Base-by-base conservation (phyloP, 2,797 vertebrate genomes). In the Hemitrygon akajei region DNA sequence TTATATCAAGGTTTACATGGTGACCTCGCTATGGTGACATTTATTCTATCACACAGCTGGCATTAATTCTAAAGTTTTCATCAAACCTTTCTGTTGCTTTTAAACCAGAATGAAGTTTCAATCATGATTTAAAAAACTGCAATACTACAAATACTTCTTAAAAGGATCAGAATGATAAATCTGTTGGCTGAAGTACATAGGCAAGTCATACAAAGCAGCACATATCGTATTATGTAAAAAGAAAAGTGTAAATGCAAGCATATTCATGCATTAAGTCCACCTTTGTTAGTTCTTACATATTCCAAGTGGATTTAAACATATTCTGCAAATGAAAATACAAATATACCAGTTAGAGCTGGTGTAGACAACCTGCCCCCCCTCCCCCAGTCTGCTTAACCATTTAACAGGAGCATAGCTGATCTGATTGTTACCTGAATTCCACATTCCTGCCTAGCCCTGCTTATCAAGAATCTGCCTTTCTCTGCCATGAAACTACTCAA, bases 101-200 rank as follows among this genome's bases (percentile, higher is more conserved):
- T 34, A 37, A 66, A 12, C 30, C 60, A 89, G 14, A 66, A 20
- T 16, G n/a, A 66, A 2, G n/a, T 18, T 66, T 89, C 60, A 66
- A 89, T 34, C 60, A 89, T 66, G 63, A 66, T 20, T 47, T 66
- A 66, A 14, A 89, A 89, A 84, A 20, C 30, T 69, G 5, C 3
- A 89, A 34, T n/a, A 34, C 66, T 66, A 89, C 63, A 89, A 37
- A 89, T 10, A 22, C 34, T 34, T 89, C 34, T 34, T 89, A 20
- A 63, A 10, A 69, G 86, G 7, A 89, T 89, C 60, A 87, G 58
- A 87, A 87, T 87, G 63, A 34, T 69, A 89, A 89, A 89, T 89
- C 60, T 22, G 66, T 5, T 34, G 6, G n/a, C 2, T 3, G 63
- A n/a, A 63, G 60, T 58, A 66, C 58, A 34, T 3, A 63, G 4